Conservation (phyloP, 1,140 invertebrate genomes). For the Papilio glaucus region DNA sequence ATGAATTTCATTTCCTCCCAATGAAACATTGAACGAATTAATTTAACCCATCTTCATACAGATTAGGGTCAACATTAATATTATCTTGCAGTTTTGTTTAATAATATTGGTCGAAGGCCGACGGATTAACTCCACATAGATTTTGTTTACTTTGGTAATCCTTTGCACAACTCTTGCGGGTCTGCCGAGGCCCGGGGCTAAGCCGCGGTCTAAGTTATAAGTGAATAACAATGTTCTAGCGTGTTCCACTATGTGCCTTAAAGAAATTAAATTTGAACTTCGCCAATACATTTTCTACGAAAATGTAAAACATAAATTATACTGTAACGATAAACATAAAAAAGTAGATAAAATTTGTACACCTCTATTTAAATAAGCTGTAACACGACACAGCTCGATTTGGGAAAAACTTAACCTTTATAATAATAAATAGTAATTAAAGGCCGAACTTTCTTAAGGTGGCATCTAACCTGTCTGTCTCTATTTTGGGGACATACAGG, state of each 20-base stretch:
- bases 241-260: slow-evolving; percentile 21
- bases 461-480: too few relatives aligned
- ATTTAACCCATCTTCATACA: slow-evolving; percentile 42
- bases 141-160: slow-evolving; percentile 71
- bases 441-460: too few relatives aligned
- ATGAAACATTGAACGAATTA: slow-evolving; percentile 40
- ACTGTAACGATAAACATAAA: background rate
- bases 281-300: background rate
- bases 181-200: slow-evolving; percentile 53
- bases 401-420: too few relatives aligned
- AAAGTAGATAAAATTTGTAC: background rate
- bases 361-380: too few relatives aligned
- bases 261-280: slow-evolving; percentile 27
- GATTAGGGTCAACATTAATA: slow-evolving; percentile 47
- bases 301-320: background rate
- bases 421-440: too few relatives aligned
- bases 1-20: slow-evolving; percentile 30
- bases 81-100: slow-evolving; percentile 54
- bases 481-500: background rate
- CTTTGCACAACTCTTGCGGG: slow-evolving; percentile 53
- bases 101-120: slow-evolving; percentile 51
- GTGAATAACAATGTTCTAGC: slow-evolving; percentile 15
- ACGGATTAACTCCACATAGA: slow-evolving; percentile 60
- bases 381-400: too few relatives aligned
- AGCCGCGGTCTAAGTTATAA: slow-evolving; percentile 47